Evolutionary conservation across 1,140 invertebrate genomes (phyloP).

Genomic region (Dendroctonus ponderosae): DNA sequence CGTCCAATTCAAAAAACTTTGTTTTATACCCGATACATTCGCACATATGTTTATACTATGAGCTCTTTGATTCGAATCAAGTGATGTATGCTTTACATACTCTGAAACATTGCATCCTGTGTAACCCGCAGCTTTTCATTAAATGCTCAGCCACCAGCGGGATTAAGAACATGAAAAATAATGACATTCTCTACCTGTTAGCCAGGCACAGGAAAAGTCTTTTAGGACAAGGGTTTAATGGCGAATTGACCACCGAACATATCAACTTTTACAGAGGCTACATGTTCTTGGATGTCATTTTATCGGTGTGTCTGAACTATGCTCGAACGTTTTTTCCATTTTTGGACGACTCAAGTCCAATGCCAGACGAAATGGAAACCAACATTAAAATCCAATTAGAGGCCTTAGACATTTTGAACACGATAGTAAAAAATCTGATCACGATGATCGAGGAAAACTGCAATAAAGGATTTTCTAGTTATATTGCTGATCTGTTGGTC

Average conservation of each 20-base stretch:
- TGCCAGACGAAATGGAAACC: constrained; percentile 70
- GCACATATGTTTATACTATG: constrained; percentile 79
- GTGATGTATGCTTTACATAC: constrained; percentile 78
- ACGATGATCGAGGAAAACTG: constrained; percentile 81
- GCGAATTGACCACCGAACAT: constrained; percentile 64
- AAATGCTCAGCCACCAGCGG: constrained; percentile 49
- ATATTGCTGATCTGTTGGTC: constrained; percentile 76
- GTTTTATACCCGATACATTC: constrained; percentile 76
- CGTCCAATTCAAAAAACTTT: constrained; percentile 48
- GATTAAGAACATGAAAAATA: constrained; percentile 51
- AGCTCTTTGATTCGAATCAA: constrained; percentile 75
- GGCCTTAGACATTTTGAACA: constrained; percentile 74
- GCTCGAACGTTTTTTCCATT: constrained; percentile 78
- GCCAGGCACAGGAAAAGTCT: constrained; percentile 79
- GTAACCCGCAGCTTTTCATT: constrained; percentile 72
- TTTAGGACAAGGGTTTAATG: constrained; percentile 75
- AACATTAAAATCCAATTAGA: constrained; percentile 76
- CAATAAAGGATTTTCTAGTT: constrained; percentile 72
- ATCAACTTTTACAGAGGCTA: constrained; percentile 67
- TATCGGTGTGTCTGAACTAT: constrained; percentile 78
- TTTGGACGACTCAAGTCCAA: constrained; percentile 57
- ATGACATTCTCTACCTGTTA: constrained; percentile 63
- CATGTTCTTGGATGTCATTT: constrained; percentile 82
- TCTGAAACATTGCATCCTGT: constrained; percentile 69
- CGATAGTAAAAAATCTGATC: constrained; percentile 75